Evolutionary conservation across 1,140 invertebrate genomes (phyloP).

Genomic region (Spodoptera litura): DNA sequence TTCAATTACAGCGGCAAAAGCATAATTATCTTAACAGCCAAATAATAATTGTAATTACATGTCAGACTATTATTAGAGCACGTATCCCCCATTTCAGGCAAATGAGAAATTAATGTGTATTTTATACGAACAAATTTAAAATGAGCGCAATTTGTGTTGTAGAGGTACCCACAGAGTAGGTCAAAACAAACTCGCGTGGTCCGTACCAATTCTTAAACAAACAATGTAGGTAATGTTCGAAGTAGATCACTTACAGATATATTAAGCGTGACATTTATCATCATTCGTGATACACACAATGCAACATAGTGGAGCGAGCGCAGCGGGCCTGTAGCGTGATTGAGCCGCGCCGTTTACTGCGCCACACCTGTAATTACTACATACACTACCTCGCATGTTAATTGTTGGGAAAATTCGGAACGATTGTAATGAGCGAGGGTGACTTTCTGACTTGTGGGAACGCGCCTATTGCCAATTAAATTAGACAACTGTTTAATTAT

Average conservation of each 20-base stretch:
- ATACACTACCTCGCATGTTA: slow-evolving; percentile 68
- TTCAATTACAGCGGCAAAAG: slow-evolving; percentile 72
- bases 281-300: slow-evolving; percentile 17
- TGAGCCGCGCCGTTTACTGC: slow-evolving; percentile 59
- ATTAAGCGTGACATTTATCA: slow-evolving; percentile 10
- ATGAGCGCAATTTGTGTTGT: slow-evolving; percentile 23
- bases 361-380: slow-evolving; percentile 74
- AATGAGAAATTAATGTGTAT: slow-evolving; percentile 64
- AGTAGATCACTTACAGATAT: slow-evolving; percentile 2
- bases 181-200: neutral
- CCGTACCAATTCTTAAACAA: neutral
- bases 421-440: slow-evolving; percentile 70
- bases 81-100: slow-evolving; percentile 33
- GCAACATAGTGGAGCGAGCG: slow-evolving; percentile 11
- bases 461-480: slow-evolving; percentile 83
- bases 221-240: neutral
- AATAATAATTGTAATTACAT: slow-evolving; percentile 56
- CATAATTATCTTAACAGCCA: slow-evolving; percentile 60
- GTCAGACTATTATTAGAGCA: slow-evolving; percentile 35
- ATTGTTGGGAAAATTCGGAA: slow-evolving; percentile 77
- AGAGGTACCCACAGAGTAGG: neutral
- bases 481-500: slow-evolving; percentile 83
- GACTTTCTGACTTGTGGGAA: slow-evolving; percentile 81
- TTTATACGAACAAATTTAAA: slow-evolving; percentile 32
- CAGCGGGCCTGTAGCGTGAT: slow-evolving; percentile 22